Conservation (phyloP, 2,113 vertebrate genomes). For the Bubo bubo region DNA sequence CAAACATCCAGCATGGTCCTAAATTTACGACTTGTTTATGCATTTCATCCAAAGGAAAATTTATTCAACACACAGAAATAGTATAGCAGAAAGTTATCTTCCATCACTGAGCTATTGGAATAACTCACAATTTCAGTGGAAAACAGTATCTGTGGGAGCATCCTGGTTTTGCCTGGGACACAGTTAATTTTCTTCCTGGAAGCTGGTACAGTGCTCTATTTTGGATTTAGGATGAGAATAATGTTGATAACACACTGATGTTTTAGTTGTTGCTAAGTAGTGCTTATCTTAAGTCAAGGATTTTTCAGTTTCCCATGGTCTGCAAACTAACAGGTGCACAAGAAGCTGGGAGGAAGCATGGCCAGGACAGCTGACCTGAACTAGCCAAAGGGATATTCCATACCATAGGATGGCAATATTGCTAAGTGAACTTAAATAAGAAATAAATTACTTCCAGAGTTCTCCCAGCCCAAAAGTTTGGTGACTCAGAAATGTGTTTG, state of each 20-base stretch:
- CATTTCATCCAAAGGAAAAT: not conserved
- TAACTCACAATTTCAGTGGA: not conserved
- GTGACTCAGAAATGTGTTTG: not conserved
- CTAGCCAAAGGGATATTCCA: too few species aligned
- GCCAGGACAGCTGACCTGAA: too few species aligned
- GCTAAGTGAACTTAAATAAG: not conserved
- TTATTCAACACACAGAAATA: not conserved
- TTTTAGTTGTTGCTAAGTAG: too few species aligned
- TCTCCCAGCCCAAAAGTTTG: not conserved
- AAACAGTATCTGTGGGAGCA: not conserved
- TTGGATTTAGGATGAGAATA: too few species aligned
- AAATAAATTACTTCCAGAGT: not conserved
- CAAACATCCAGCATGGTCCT: not conserved
- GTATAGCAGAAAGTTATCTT: not conserved
- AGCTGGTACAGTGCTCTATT: too few species aligned
- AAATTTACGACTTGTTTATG: not conserved
- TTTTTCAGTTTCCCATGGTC: too few species aligned
- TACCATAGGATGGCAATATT: not conserved
- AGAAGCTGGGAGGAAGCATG: too few species aligned
- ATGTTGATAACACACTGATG: too few species aligned
- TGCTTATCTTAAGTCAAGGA: too few species aligned
- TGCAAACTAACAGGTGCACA: too few species aligned
- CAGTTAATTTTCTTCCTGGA: too few species aligned
- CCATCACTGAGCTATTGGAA: not conserved
- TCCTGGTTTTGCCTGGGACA: too few species aligned